These are phyloP conservation scores for Gonioctena quinquepunctata DNA, from an alignment of 1,140 invertebrate genomes.

Conservation along the genomic window DNA sequence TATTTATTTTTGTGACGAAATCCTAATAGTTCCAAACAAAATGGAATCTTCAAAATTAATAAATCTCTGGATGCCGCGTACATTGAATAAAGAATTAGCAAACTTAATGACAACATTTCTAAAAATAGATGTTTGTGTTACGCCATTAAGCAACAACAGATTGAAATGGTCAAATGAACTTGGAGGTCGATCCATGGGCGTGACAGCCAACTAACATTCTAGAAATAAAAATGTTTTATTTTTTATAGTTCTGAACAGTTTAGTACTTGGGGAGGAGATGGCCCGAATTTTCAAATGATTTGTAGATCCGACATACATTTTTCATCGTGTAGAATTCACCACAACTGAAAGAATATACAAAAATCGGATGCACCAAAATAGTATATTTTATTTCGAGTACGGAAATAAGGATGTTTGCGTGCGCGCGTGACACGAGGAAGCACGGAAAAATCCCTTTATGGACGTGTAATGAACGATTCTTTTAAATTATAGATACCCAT, in stretches of 20 bases:
- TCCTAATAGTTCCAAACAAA: too few relatives aligned
- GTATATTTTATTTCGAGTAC: too few relatives aligned
- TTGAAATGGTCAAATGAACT: constrained; percentile 8
- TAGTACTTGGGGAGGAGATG: background rate
- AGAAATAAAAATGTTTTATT: background rate
- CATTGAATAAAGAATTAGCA: background rate
- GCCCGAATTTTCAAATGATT: background rate
- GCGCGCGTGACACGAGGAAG: too few relatives aligned
- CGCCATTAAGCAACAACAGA: constrained; percentile 7
- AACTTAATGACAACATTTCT: constrained; percentile 6
- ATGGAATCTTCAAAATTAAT: background rate
- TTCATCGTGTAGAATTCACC: background rate
- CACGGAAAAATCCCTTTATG: too few relatives aligned
- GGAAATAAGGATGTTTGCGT: too few relatives aligned
- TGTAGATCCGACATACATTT: background rate
- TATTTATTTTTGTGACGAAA: background rate
- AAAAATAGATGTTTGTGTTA: constrained; percentile 14
- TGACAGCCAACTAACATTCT: background rate
- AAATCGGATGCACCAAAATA: too few relatives aligned
- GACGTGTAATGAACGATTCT: too few relatives aligned
- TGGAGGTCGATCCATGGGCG: constrained; percentile 10
- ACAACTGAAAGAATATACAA: too few relatives aligned
- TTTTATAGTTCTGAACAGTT: background rate
- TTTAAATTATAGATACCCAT: too few relatives aligned
- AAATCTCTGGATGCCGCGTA: background rate